A percentile compares a stretch with the other conserved stretches of the same genome.
Evolutionary conservation across 2,797 vertebrate genomes (phyloP).

Genomic region (Lophius americanus): DNA sequence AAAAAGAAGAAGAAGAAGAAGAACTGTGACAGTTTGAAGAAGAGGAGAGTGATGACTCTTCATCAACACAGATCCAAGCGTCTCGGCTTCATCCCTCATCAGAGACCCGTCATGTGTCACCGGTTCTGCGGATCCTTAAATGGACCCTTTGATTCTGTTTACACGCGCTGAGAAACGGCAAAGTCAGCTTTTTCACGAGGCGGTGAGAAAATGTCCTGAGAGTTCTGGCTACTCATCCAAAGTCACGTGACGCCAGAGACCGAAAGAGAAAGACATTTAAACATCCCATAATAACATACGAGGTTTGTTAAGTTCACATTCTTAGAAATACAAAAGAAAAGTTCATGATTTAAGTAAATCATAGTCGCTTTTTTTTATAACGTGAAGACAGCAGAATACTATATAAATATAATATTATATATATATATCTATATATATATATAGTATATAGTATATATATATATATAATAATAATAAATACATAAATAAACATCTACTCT

Average conservation of each 20-base stretch:
- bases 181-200: slow-evolving; percentile 48
- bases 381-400: too few relatives aligned
- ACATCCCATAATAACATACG: not conserved
- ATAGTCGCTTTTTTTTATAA: too few relatives aligned
- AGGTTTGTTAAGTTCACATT: not conserved
- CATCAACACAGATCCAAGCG: slow-evolving; percentile 11
- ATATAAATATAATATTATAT: too few relatives aligned
- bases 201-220: slow-evolving; percentile 37
- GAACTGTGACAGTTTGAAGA: not conserved
- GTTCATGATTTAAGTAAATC: not conserved
- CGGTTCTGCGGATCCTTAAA: slow-evolving; percentile 52
- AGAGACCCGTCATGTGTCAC: slow-evolving; percentile 31
- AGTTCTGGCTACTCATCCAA: slow-evolving; percentile 7
- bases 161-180: slow-evolving; percentile 39
- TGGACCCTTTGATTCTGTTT: slow-evolving; percentile 32
- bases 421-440: too few relatives aligned
- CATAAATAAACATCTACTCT: too few relatives aligned
- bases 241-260: not conserved
- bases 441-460: too few relatives aligned
- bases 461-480: too few relatives aligned
- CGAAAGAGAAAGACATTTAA: not conserved
- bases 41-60: slow-evolving; percentile 40
- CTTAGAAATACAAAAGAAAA: not conserved
- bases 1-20: too few relatives aligned
- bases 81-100: slow-evolving; percentile 26